Percentiles rank a stretch among this genome's conserved stretches.
These are phyloP conservation scores for Nestor notabilis DNA, from an alignment of 2,113 vertebrate species.

Conservation along the genomic window DNA sequence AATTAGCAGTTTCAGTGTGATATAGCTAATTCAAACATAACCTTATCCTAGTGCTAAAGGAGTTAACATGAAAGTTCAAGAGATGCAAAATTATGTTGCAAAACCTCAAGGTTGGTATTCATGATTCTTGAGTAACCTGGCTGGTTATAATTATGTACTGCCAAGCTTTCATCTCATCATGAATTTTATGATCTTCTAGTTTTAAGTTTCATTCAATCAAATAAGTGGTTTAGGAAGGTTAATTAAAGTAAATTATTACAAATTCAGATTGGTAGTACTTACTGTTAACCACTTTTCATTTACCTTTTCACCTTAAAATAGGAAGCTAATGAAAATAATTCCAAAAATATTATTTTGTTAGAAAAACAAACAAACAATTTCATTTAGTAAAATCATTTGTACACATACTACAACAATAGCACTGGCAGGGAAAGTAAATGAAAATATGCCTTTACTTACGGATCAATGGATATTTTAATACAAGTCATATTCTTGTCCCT, in stretches of 20 bases:
- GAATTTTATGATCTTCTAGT: neutral
- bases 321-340: neutral
- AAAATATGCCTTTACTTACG: conserved; percentile 85
- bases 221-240: neutral
- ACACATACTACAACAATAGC: neutral
- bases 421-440: neutral
- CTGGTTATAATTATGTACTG: neutral
- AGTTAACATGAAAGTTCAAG: neutral
- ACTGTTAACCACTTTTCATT: neutral
- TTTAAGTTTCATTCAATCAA: neutral
- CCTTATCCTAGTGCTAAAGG: neutral
- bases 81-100: neutral
- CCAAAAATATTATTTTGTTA: neutral
- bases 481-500: conserved; percentile 96
- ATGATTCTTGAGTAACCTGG: neutral
- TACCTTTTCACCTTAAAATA: neutral
- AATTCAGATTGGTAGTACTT: neutral
- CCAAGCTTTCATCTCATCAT: neutral
- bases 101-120: neutral
- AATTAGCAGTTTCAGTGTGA: neutral
- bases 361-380: neutral
- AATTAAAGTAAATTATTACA: neutral
- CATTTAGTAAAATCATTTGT: neutral
- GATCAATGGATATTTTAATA: conserved; percentile 97
- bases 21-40: neutral